Evolutionary conservation across 1,140 invertebrate species (phyloP).

Genomic region (Tetramorium parvispinum): DNA sequence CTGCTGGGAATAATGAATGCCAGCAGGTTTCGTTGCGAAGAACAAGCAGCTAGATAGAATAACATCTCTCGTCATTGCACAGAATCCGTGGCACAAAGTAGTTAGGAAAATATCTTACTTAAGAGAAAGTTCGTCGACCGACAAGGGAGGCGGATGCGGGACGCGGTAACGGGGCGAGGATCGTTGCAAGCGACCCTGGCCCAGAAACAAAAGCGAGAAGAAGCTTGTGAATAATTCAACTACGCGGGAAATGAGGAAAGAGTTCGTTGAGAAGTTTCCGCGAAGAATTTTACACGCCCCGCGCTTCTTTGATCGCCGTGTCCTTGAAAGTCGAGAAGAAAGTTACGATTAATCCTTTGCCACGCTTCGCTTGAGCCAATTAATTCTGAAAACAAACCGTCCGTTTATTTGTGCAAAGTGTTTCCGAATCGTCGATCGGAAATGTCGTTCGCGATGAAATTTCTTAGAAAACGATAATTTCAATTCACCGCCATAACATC

Average conservation of each 20-base stretch:
- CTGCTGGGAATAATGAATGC: slow-evolving; percentile 34
- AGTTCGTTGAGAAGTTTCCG: slow-evolving; percentile 83
- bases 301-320: slow-evolving; percentile 57
- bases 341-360: slow-evolving; percentile 36
- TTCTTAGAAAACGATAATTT: not conserved
- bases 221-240: slow-evolving; percentile 86
- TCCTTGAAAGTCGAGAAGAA: slow-evolving; percentile 64
- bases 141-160: not conserved
- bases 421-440: not conserved
- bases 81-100: slow-evolving; percentile 69
- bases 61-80: slow-evolving; percentile 47
- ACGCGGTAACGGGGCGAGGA: slow-evolving; percentile 54
- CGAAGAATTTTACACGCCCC: slow-evolving; percentile 82
- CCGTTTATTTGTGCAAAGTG: not conserved
- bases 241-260: slow-evolving; percentile 84
- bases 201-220: slow-evolving; percentile 85
- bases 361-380: slow-evolving; percentile 19
- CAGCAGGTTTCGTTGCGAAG: not conserved
- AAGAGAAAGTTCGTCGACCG: slow-evolving; percentile 76
- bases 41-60: slow-evolving; percentile 60
- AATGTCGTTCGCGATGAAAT: not conserved
- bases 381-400: not conserved
- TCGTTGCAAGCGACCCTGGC: slow-evolving; percentile 84
- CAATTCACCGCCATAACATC: no score
- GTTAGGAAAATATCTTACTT: slow-evolving; percentile 77